A percentile compares a stretch with the other conserved stretches of the same genome.
phyloP scores from a whole-genome alignment of 2,113 vertebrate genomes.

The Oncorhynchus kisutch region DNA sequence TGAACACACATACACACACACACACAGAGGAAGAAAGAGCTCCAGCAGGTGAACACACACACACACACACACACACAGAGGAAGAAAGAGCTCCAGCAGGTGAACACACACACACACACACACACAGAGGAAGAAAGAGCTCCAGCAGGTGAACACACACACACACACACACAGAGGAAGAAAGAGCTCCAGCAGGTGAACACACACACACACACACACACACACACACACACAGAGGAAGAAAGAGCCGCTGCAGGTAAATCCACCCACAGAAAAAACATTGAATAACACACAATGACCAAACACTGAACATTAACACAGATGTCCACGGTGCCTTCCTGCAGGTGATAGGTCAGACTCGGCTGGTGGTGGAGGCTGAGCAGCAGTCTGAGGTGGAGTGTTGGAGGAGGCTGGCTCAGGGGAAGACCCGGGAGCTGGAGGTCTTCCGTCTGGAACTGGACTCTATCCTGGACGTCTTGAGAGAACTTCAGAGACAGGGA shows the following conservation, averaged over 20 bases:
- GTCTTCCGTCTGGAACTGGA: constrained; percentile 87
- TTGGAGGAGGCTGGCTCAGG: constrained; percentile 83
- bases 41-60: constrained; percentile 78
- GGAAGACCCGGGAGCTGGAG: constrained; percentile 83
- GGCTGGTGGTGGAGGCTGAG: constrained; percentile 57
- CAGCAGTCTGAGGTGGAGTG: constrained; percentile 72
- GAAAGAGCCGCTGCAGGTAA: constrained; percentile 28
- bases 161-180: too few relatives aligned
- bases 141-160: too few relatives aligned
- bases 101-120: too few relatives aligned
- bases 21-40: constrained; percentile 81
- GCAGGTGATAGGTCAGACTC: constrained; percentile 78
- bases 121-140: too few relatives aligned
- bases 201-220: neutral
- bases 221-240: neutral
- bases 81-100: neutral
- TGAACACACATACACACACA: constrained; percentile 36
- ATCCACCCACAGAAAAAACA: constrained; percentile 21
- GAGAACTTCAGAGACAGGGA: constrained; percentile 85
- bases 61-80: neutral
- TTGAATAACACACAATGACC: too few relatives aligned
- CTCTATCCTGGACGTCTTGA: constrained; percentile 87
- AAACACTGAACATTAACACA: neutral
- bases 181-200: too few relatives aligned
- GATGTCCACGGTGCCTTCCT: neutral